A percentile compares a stretch with the other conserved stretches of the same genome.
phyloP scores from a whole-genome alignment of 2,888 invertebrate species.

The Sarcophaga carnaria region DNA sequence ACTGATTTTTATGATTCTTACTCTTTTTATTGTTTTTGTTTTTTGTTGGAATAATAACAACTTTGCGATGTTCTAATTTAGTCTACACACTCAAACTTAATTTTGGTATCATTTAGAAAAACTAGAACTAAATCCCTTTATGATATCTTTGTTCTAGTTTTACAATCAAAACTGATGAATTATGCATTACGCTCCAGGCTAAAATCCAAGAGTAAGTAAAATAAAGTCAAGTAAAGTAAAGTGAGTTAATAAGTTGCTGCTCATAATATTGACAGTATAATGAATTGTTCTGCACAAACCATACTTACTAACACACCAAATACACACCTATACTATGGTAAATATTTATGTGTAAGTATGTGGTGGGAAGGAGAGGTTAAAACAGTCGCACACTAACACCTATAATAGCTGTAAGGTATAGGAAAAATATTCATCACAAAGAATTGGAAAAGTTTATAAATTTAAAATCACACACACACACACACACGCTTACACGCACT shows the following conservation, averaged over 20 bases:
- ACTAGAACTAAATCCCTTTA: constrained; percentile 26
- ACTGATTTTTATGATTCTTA: no score
- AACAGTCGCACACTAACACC: not conserved
- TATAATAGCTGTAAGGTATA: constrained; percentile 22
- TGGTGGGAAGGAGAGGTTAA: not conserved
- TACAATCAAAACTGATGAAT: constrained; percentile 58
- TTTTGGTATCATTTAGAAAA: not conserved
- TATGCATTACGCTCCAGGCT: constrained; percentile 53
- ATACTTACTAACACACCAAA: not conserved
- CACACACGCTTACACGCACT: not conserved
- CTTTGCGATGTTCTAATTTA: not conserved
- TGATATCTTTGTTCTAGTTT: constrained; percentile 49
- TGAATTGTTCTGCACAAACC: constrained; percentile 17
- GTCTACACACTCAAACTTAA: constrained; percentile 12
- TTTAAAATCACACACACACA: constrained; percentile 34
- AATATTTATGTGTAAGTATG: no score
- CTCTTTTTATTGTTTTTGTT: not conserved
- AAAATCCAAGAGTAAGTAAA: constrained; percentile 20
- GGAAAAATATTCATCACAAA: constrained; percentile 43
- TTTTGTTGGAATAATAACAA: not conserved
- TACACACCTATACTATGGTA: no score
- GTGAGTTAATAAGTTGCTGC: constrained; percentile 6
- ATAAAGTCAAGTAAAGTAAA: not conserved
- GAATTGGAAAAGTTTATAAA: constrained; percentile 59
- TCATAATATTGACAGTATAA: constrained; percentile 57